Evolutionary conservation across 1,140 invertebrate genomes (phyloP), one percentile per base, ranked within the genome.

Genomic region (Glossosoma conforme): DNA sequence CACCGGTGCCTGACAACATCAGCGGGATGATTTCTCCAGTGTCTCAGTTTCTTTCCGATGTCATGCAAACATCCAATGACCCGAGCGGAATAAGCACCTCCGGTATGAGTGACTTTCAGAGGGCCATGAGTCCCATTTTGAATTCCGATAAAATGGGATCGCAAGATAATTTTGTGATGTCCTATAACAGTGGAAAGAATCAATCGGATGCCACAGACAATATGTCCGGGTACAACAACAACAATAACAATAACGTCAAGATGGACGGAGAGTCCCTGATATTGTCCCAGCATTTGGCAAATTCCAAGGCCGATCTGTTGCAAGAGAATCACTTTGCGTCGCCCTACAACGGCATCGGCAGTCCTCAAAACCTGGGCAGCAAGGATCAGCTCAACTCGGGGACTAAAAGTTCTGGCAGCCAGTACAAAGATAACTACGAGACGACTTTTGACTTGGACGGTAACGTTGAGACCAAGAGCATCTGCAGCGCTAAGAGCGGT

Each of bases 391-490:
- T 61, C 24, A 64, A 61, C 42, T 42, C 56, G 5, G 48, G 55
- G 28, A 63, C 54, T 35, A 62, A 68, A 17, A 60, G 58, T 14
- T 52, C 60, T 18, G 64, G 60, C 46, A 62, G 66, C 11, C 69
- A 71, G 24, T 74, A 69, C 54, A 74, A 73, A 59, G 83, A 86
- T 65, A 87, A 88, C 72, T 87, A 86, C 55, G 87, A 89, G 64
- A 89, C 86, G 3, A 89, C 86, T 2, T 89, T 89, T 66, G 87
- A 90, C 70, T 72, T 86, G 43, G 86, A 89, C 53, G 86, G 86
- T 19, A 91, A 91, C 69, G 84, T 91, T 43, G 89, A 93, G 65
- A 82, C 74, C 51, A 83, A 77, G 70, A 84, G 70, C 62, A 83
- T 74, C 62, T 82, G 69, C 62, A 83, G 74, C 70, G 77, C 69